Base-by-base conservation (phyloP, 2,888 invertebrate genomes). In the Volucella zonaria region DNA sequence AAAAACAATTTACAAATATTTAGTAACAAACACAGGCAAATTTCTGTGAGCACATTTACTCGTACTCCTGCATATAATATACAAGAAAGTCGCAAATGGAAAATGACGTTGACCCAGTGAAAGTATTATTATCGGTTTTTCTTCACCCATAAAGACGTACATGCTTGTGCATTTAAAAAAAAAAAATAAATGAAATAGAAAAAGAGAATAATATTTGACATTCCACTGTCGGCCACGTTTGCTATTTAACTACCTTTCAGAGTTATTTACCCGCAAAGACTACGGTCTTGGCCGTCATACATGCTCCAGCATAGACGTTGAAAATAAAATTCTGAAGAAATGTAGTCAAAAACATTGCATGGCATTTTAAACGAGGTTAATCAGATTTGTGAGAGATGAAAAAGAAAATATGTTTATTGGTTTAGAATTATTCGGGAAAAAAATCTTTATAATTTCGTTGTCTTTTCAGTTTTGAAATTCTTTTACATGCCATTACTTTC, bases 191-290 rank as follows among this genome's bases (percentile, higher is more conserved):
- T 15, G 11, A 59, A 8, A 47, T 40, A 61, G 40, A 56, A 18
- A 62, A 23, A 47, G 15, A 52, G n/a, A 42, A 18, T 43, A 9
- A 23, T 51, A 59, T 66, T 52, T 76, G 67, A 67, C 76, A 67
- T 76, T 70, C 68, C 70, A 77, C 68, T 70, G 62, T 47, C 56
- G 47, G 77, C 68, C 70, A 77, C 77, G 70, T 70, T 77, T 62
- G 49, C 70, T 77, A 47, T 70, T 68, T 70, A 14, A 56, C 43
- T 59, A 56, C 54, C 54, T 70, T 61, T 66, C 51, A n/a, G 45
- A 51, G 52, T 51, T 42, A 47, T 56, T 74, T 64, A 64, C 70
- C 43, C 15, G 51, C 59, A 67, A 52, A 59, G 18, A 52, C 45
- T n/a, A 59, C 51, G 54, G 42, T 56, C 52, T 78, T 64, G 31